phyloP scores from a whole-genome alignment of 2,888 invertebrate species.

The Agonopterix heracliana region DNA sequence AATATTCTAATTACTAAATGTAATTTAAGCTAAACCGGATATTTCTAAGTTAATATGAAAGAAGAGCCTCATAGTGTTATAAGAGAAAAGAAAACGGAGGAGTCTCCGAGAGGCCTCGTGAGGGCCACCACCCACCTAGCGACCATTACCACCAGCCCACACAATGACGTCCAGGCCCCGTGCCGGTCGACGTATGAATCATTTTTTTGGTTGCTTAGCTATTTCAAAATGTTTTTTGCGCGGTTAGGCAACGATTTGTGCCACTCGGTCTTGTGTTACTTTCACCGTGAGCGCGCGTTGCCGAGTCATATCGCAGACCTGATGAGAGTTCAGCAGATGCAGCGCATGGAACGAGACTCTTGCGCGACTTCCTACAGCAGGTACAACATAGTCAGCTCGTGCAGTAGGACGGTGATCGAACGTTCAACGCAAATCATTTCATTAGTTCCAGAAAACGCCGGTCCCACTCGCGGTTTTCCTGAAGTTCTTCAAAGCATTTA shows the following conservation, averaged over 20 bases:
- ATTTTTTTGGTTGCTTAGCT: conserved; percentile 46
- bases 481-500: conserved; percentile 29
- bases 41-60: conserved; percentile 37
- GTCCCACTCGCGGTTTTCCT: conserved; percentile 19
- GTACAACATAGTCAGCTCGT: conserved; percentile 38
- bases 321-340: conserved; percentile 37
- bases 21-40: conserved; percentile 11
- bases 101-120: conserved; percentile 18
- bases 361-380: conserved; percentile 38
- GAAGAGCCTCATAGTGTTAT: conserved; percentile 33
- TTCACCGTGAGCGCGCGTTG: conserved; percentile 37
- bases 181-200: conserved; percentile 46
- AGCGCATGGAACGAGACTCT: conserved; percentile 34
- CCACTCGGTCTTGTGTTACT: conserved; percentile 30
- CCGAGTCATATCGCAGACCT: conserved; percentile 49
- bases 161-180: conserved; percentile 27
- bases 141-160: conserved; percentile 10
- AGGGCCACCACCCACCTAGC: conserved; percentile 13
- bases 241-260: conserved; percentile 50
- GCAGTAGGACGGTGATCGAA: conserved; percentile 23
- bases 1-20: not conserved
- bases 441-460: conserved; percentile 36
- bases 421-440: conserved; percentile 34
- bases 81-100: conserved; percentile 31
- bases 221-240: conserved; percentile 43